Conservation (phyloP, 2,113 vertebrate species). For the Dunckerocampus dactyliophorus region DNA sequence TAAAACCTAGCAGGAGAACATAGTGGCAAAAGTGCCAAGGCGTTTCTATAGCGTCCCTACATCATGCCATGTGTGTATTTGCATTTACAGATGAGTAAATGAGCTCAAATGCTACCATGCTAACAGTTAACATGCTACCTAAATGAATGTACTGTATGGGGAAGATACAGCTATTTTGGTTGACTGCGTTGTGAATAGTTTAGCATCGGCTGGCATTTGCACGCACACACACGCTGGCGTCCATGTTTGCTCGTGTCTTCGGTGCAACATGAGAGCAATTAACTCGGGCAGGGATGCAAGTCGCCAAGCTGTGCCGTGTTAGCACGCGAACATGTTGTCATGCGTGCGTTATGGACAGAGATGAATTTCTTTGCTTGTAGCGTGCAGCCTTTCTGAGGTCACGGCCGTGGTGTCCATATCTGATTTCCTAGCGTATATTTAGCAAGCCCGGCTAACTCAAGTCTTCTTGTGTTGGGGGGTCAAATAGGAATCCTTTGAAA, state of each 20-base stretch:
- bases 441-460: slow-evolving; percentile 56
- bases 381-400: slow-evolving; percentile 67
- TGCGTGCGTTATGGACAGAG: slow-evolving; percentile 58
- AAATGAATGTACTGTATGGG: too few relatives aligned
- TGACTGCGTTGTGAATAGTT: too few relatives aligned
- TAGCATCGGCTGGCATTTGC: too few relatives aligned
- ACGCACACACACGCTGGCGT: not conserved
- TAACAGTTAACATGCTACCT: too few relatives aligned
- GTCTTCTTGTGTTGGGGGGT: slow-evolving; percentile 71
- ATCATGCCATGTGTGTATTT: too few relatives aligned
- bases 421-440: slow-evolving; percentile 69
- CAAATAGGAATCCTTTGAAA: slow-evolving; percentile 78
- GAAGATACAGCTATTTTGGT: too few relatives aligned
- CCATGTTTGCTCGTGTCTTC: slow-evolving; percentile 27
- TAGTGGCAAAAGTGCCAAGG: too few relatives aligned
- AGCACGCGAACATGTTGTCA: slow-evolving; percentile 65
- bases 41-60: too few relatives aligned
- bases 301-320: slow-evolving; percentile 59
- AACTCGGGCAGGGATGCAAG: slow-evolving; percentile 43
- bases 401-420: slow-evolving; percentile 73
- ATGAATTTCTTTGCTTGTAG: slow-evolving; percentile 66
- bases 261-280: slow-evolving; percentile 63
- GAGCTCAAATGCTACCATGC: too few relatives aligned
- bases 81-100: too few relatives aligned
- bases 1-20: too few relatives aligned